Conservation (phyloP, 2,113 vertebrate genomes). For the Oncorhynchus clarkii region DNA sequence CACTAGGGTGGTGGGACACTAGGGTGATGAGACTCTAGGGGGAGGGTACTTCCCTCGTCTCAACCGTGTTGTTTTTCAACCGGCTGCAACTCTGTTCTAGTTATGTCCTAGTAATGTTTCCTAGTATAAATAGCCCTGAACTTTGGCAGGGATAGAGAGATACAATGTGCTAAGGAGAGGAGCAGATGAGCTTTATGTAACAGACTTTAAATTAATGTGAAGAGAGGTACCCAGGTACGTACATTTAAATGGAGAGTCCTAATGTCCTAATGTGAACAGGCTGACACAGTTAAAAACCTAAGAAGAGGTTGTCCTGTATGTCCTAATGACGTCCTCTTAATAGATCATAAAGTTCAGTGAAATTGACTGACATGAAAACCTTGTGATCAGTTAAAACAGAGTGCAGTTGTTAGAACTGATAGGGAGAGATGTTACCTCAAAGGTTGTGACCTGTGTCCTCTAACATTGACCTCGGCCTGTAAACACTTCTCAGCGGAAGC, state of each 20-base stretch:
- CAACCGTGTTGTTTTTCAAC: neutral
- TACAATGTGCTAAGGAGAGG: conserved; percentile 40
- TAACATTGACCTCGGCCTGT: conserved; percentile 64
- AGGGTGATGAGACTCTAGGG: neutral
- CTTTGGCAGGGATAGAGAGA: neutral
- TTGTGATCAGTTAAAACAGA: too few species aligned
- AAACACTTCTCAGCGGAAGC: conserved; percentile 9
- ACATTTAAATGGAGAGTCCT: too few species aligned
- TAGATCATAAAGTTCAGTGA: too few species aligned
- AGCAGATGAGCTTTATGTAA: conserved; percentile 74
- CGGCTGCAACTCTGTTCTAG: neutral
- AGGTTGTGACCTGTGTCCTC: conserved; percentile 45
- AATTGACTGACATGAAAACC: too few species aligned
- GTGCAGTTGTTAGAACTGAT: conserved; percentile 28
- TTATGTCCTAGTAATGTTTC: neutral
- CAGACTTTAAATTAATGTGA: conserved; percentile 1
- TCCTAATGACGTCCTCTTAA: too few species aligned
- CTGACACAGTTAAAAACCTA: neutral
- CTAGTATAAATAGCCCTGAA: conserved; percentile 66
- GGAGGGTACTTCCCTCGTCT: conserved; percentile 41
- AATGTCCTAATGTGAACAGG: too few species aligned
- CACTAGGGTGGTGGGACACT: too few species aligned
- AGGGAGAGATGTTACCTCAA: conserved; percentile 10
- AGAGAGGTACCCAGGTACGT: conserved; percentile 7
- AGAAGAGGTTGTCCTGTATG: neutral